These are phyloP conservation scores for Nasonovia ribisnigri DNA, from an alignment of 2,888 invertebrate genomes.

Conservation along the genomic window DNA sequence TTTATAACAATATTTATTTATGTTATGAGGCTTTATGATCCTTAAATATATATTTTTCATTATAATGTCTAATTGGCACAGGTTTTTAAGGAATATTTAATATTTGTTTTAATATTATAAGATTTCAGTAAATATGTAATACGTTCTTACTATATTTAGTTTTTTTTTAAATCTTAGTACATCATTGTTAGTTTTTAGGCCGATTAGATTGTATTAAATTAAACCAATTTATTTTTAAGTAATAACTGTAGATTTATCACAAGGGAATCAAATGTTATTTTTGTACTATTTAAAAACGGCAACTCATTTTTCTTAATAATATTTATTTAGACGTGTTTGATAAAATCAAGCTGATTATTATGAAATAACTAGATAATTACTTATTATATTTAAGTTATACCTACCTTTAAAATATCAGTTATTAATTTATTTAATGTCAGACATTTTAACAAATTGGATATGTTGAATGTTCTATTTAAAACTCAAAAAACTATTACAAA, in stretches of 20 bases:
- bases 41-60: not conserved
- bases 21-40: not conserved
- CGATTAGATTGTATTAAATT: not conserved
- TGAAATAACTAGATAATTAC: not conserved
- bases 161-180: not conserved
- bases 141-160: not conserved
- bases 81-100: not conserved
- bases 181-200: not conserved
- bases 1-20: slow-evolving; percentile 16
- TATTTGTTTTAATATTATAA: not conserved
- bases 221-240: not conserved
- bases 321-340: not conserved
- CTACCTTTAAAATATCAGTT: not conserved
- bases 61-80: not conserved
- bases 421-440: not conserved
- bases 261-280: not conserved
- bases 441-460: not conserved
- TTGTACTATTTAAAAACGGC: not conserved
- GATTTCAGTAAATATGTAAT: not conserved
- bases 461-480: not conserved
- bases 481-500: slow-evolving; percentile 10
- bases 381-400: not conserved
- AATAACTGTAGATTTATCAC: not conserved
- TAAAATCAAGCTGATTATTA: not conserved
- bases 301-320: not conserved